Evolutionary conservation across 2,113 vertebrate genomes (phyloP).

Genomic region (Indicator indicator): DNA sequence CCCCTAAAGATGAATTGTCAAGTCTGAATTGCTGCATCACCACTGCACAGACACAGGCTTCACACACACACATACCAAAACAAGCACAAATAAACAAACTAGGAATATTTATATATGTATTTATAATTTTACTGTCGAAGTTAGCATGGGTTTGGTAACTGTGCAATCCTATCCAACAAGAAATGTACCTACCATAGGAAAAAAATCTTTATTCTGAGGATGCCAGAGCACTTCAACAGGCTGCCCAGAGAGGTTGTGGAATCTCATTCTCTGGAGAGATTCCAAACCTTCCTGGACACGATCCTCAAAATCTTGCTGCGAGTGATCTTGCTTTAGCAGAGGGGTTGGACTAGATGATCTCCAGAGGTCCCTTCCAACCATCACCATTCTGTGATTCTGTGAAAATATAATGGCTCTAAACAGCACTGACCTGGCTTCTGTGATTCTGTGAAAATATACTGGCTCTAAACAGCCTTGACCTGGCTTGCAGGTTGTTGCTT

Average conservation of each 20-base stretch:
- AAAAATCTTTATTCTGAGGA: no score
- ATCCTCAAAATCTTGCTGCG: no score
- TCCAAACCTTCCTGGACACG: no score
- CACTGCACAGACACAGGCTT: not conserved
- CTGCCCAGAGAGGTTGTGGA: no score
- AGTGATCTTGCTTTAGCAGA: no score
- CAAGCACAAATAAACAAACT: not conserved
- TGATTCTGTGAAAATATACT: not conserved
- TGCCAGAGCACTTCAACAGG: no score
- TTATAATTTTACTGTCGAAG: not conserved
- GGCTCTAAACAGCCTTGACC: not conserved
- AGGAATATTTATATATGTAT: not conserved
- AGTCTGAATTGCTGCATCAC: not conserved
- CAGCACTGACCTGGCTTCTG: not conserved
- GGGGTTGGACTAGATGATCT: no score
- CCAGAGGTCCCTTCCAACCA: no score
- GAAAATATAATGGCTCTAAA: not conserved
- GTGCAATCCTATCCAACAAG: not conserved
- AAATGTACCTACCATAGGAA: not conserved
- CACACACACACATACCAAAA: not conserved
- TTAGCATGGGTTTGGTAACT: not conserved
- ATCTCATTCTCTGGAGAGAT: no score
- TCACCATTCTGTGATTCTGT: not conserved
- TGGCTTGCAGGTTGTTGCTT: not conserved
- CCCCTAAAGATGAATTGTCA: not conserved